phyloP scores from a whole-genome alignment of 2,113 vertebrate genomes.

The Pipra filicauda region DNA sequence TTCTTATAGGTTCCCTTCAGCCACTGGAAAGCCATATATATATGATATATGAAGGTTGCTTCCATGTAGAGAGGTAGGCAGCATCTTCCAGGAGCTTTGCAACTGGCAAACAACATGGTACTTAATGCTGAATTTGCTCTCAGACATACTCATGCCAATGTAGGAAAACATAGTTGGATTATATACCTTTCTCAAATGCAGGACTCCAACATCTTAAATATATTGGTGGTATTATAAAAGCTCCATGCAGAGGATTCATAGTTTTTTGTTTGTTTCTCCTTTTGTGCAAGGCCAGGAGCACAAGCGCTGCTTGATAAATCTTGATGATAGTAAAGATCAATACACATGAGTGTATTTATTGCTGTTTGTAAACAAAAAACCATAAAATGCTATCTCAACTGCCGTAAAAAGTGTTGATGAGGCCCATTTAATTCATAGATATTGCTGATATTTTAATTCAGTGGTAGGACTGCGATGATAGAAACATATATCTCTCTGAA shows the following conservation, averaged over 20 bases:
- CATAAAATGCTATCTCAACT: background rate
- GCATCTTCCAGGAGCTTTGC: background rate
- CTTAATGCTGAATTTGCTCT: background rate
- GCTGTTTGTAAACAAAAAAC: conserved; percentile 34
- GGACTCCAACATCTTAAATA: background rate
- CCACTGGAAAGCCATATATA: accelerated
- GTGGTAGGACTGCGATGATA: background rate
- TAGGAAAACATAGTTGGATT: background rate
- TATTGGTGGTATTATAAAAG: background rate
- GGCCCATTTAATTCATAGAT: conserved; percentile 24
- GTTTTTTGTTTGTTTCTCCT: background rate
- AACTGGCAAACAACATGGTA: background rate
- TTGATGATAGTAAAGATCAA: background rate
- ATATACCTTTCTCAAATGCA: background rate
- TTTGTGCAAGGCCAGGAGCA: background rate
- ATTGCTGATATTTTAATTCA: conserved; percentile 49
- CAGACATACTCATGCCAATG: no score
- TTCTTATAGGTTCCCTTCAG: background rate
- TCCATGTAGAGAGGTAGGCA: background rate
- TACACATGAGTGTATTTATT: conserved; percentile 23
- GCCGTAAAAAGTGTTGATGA: background rate
- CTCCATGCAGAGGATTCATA: background rate
- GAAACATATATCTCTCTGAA: conserved; percentile 18
- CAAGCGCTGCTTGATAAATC: conserved; percentile 1
- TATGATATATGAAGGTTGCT: background rate